Conservation (phyloP, 2,797 vertebrate species). For the Zonotrichia albicollis region DNA sequence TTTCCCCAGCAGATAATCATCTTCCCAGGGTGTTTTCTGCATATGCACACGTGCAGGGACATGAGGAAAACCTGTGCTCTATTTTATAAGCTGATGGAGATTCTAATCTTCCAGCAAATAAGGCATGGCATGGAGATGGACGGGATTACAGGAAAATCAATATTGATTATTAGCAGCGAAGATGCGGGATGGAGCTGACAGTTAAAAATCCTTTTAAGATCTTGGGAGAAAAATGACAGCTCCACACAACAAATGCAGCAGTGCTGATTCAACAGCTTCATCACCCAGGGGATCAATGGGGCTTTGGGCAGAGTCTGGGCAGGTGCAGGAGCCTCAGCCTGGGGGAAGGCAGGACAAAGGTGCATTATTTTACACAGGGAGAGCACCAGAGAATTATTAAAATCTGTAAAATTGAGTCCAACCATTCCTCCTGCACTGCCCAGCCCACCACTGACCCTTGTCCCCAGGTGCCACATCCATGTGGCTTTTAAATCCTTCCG, state of each 20-base stretch:
- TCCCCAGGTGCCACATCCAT: not conserved
- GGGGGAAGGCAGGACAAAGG: not conserved
- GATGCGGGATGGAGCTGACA: slow-evolving; percentile 42
- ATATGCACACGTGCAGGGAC: not conserved
- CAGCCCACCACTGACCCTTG: not conserved
- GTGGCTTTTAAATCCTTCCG: fast-evolving
- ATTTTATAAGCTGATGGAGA: slow-evolving; percentile 63
- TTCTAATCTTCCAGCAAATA: slow-evolving; percentile 67
- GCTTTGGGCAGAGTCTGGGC: not conserved
- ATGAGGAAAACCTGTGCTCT: not conserved
- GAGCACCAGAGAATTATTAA: fast-evolving
- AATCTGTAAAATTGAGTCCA: fast-evolving
- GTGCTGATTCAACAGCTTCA: slow-evolving; percentile 51
- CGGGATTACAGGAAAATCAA: slow-evolving; percentile 66
- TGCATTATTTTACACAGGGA: fast-evolving
- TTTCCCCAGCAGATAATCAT: slow-evolving; percentile 35
- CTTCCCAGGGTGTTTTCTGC: slow-evolving; percentile 59
- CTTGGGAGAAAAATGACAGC: slow-evolving; percentile 57
- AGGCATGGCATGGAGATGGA: slow-evolving; percentile 63
- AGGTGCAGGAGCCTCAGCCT: not conserved
- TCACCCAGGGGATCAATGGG: slow-evolving; percentile 55
- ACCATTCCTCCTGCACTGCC: not conserved
- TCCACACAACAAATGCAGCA: slow-evolving; percentile 35
- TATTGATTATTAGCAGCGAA: slow-evolving; percentile 74
- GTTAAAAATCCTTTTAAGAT: slow-evolving; percentile 65